Evolutionary conservation across 2,113 vertebrate genomes (phyloP).

Genomic region (Neomonachus schauinslandi): DNA sequence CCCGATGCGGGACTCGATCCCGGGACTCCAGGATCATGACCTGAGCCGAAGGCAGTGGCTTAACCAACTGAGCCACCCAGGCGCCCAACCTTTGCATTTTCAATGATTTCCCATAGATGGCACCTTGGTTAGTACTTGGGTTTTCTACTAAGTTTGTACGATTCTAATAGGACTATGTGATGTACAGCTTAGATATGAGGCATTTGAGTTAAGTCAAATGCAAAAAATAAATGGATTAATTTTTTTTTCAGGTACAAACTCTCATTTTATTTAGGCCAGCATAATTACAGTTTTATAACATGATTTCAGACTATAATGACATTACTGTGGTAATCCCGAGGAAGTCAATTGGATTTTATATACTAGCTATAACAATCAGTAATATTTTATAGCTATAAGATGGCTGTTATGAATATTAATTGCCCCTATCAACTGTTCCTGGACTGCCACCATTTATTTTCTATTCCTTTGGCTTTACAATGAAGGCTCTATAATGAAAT

Average conservation of each 20-base stretch:
- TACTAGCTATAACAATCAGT: slow-evolving; percentile 68
- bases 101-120: not conserved
- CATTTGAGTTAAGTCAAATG: slow-evolving; percentile 48
- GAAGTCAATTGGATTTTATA: slow-evolving; percentile 71
- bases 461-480: slow-evolving; percentile 35
- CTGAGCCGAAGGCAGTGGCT: too few species aligned
- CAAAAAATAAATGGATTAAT: slow-evolving; percentile 43
- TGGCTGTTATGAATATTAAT: slow-evolving; percentile 73
- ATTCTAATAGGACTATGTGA: not conserved
- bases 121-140: not conserved
- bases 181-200: slow-evolving; percentile 24
- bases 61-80: too few species aligned
- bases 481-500: slow-evolving; percentile 44
- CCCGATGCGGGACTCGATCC: too few species aligned
- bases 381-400: slow-evolving; percentile 66
- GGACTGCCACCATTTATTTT: slow-evolving; percentile 37
- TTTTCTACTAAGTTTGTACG: slow-evolving; percentile 15
- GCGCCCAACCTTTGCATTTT: slow-evolving; percentile 12
- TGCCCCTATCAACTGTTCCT: slow-evolving; percentile 49
- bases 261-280: slow-evolving; percentile 68
- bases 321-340: slow-evolving; percentile 51
- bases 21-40: too few species aligned
- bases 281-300: slow-evolving; percentile 68
- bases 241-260: slow-evolving; percentile 57
- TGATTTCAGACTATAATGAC: slow-evolving; percentile 62